Evolutionary conservation across 2,113 vertebrate genomes (phyloP).

Genomic region (Corythornis vintsioides): DNA sequence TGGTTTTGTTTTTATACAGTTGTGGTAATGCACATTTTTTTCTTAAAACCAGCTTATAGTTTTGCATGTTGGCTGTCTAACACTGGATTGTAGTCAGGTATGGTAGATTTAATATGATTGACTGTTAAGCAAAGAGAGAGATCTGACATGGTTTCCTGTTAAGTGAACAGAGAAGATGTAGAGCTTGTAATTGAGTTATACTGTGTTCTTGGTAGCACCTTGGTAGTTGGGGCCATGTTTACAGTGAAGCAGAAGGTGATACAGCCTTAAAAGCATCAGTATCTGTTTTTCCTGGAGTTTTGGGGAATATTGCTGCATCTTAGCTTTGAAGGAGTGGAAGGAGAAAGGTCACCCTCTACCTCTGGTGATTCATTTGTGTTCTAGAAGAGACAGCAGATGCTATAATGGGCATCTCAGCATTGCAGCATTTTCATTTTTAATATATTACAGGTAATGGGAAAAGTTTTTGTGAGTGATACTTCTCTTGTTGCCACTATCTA

Average conservation of each 20-base stretch:
- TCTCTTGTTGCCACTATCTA: not conserved
- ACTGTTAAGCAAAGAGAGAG: not conserved
- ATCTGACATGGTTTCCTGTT: too few species aligned
- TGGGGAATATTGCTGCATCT: fast-evolving
- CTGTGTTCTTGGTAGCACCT: fast-evolving
- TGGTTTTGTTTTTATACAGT: not conserved
- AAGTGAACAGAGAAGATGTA: not conserved
- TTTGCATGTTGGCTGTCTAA: not conserved
- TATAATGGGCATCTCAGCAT: not conserved
- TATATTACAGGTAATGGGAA: not conserved
- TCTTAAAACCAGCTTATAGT: not conserved
- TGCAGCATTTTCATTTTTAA: not conserved
- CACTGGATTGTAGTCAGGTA: fast-evolving
- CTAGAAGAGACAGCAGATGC: not conserved
- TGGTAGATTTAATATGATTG: not conserved
- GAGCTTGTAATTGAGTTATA: not conserved
- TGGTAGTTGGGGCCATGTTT: not conserved
- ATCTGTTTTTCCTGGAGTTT: not conserved
- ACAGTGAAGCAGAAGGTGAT: fast-evolving
- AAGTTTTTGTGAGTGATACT: not conserved
- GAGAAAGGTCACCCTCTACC: not conserved
- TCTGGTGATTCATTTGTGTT: not conserved
- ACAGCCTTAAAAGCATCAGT: not conserved
- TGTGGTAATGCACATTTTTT: fast-evolving
- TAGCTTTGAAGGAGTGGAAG: not conserved